Base-by-base conservation (phyloP, 2,113 vertebrate species). In the Callopanchax toddi region DNA sequence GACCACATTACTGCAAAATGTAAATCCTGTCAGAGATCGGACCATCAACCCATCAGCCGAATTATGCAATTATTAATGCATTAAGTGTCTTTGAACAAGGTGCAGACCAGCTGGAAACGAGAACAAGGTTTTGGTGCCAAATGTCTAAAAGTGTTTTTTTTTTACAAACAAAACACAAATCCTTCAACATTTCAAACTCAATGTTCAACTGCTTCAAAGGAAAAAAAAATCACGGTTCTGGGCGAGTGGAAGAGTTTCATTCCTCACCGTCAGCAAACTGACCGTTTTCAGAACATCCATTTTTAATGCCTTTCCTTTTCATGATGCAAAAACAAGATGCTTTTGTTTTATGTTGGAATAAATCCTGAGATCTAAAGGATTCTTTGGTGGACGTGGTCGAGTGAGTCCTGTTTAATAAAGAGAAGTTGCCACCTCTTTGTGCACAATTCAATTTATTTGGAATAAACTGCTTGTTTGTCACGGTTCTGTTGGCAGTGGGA, bases 401-500 rank as follows among this genome's bases (percentile, higher is more conserved):
- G 42, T 52, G 39, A 23, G 59, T 52, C 34, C 1, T 67, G n/a
- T 60, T 77, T 46, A 70, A 64, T 70, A 54, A 65, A 67, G 32
- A 42, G 26, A 60, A 66, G 40, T 37, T 2, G 20, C 61, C 65
- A 51, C 68, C 25, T 74, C 58, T 75, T n/a, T 58, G 62, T 59
- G 67, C 44, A 79, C 63, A 76, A 49, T 80, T 69, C 69, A 73
- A 71, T 57, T 22, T 48, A 43, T 67, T 82, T 69, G 49, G 43
- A 74, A 58, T 69, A 64, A 78, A 69, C 52, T 7, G 44, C 73
- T 78, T 54, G 63, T 81, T 78, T 68, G 81, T 77, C 66, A 77
- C 23, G 23, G 39, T 79, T 65, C 52, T 56, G 29, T 72, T 78
- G 50, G 54, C 69, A 71, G 46, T 0, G 1, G 64, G 40, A 51